Percentiles rank a stretch among this genome's conserved stretches.
These are phyloP conservation scores for Hycleus cichorii DNA, from an alignment of 1,140 invertebrate species.

Conservation along the genomic window DNA sequence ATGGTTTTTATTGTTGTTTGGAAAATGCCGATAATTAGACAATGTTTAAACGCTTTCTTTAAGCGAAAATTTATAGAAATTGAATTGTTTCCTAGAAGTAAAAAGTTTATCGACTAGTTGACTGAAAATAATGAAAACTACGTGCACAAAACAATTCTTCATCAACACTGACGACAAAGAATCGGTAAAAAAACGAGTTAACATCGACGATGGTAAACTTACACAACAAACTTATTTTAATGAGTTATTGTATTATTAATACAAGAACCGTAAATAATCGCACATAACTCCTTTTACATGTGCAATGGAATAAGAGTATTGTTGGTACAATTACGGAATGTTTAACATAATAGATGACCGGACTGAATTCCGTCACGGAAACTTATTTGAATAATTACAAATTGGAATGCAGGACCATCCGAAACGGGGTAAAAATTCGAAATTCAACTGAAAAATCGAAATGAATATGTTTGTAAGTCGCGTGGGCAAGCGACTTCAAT, in stretches of 20 bases:
- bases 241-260: conserved; percentile 6
- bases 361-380: conserved; percentile 5
- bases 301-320: not conserved
- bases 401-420: not conserved
- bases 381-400: conserved; percentile 7
- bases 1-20: not conserved
- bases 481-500: conserved; percentile 1
- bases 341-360: conserved; percentile 6
- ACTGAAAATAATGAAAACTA: not conserved
- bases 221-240: conserved; percentile 3
- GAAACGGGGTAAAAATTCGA: too few species aligned
- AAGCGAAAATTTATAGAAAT: not conserved
- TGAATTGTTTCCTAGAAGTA: too few species aligned
- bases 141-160: conserved; percentile 5
- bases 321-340: conserved; percentile 5
- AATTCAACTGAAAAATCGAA: too few species aligned
- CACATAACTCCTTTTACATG: conserved; percentile 3
- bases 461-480: not conserved
- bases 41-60: not conserved
- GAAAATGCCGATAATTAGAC: not conserved
- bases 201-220: too few species aligned
- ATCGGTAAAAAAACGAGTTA: too few species aligned
- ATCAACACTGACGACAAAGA: too few species aligned
- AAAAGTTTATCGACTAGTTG: too few species aligned
- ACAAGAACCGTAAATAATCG: conserved; percentile 7